These are phyloP conservation scores for Conchocele bisecta DNA, from an alignment of 2,888 invertebrate genomes.

Conservation along the genomic window DNA sequence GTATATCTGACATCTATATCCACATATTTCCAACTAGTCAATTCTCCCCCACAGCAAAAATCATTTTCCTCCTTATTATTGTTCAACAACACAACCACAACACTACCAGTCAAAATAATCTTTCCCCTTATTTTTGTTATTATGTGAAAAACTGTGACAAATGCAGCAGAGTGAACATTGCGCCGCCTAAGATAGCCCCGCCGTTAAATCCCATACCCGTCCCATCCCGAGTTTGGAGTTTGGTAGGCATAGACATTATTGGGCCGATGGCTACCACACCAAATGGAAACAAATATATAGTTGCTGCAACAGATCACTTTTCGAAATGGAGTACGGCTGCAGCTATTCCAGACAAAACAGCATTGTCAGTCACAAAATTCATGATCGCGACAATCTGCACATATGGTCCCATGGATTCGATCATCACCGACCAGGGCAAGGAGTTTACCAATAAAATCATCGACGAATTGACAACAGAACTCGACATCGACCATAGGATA, in stretches of 20 bases:
- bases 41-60: no score
- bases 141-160: not conserved
- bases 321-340: constrained; percentile 4
- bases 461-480: constrained; percentile 9
- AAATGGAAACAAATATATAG: not conserved
- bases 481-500: constrained; percentile 85
- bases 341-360: constrained; percentile 2
- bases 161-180: not conserved
- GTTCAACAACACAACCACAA: no score
- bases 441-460: constrained; percentile 19
- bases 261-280: not conserved
- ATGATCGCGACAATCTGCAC: not conserved
- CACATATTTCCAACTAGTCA: no score
- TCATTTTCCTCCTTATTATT: no score
- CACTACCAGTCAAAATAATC: no score
- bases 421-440: constrained; percentile 19
- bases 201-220: constrained; percentile 10
- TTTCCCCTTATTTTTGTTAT: no score
- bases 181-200: constrained; percentile 8
- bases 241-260: constrained; percentile 15
- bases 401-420: constrained; percentile 3
- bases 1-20: no score
- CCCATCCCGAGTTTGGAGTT: constrained; percentile 7
- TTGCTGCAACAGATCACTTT: constrained; percentile 14
- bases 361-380: not conserved